phyloP scores from a whole-genome alignment of 2,888 invertebrate species.

The Scaptomyza tumidula region DNA sequence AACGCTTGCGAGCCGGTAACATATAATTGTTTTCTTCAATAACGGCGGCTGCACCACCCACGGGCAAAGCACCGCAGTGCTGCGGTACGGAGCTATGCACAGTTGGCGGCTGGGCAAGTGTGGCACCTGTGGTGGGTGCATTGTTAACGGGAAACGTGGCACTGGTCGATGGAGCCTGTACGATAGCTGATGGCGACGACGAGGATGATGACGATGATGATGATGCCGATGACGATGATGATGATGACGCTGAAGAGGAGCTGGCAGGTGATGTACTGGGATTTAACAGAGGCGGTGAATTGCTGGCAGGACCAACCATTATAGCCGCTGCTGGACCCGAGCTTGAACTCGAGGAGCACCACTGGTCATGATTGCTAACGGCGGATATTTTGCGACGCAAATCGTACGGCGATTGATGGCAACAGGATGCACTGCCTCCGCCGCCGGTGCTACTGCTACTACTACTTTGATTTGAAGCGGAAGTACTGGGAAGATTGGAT shows the following conservation, averaged over 20 bases:
- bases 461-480: constrained; percentile 44
- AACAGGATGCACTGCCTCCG: constrained; percentile 67
- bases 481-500: constrained; percentile 52
- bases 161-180: constrained; percentile 81
- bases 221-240: constrained; percentile 65
- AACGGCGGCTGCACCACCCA: constrained; percentile 79
- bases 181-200: constrained; percentile 71
- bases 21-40: constrained; percentile 86
- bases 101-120: constrained; percentile 81
- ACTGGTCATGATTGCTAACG: constrained; percentile 81
- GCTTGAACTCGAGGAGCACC: constrained; percentile 70
- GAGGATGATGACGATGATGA: constrained; percentile 60
- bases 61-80: constrained; percentile 81
- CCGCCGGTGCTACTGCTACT: constrained; percentile 9
- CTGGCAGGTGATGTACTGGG: constrained; percentile 66
- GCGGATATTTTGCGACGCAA: constrained; percentile 90
- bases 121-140: constrained; percentile 80
- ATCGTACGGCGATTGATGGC: constrained; percentile 95
- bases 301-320: constrained; percentile 72
- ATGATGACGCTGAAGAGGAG: constrained; percentile 63
- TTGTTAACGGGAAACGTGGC: constrained; percentile 82
- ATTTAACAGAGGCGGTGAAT: constrained; percentile 70
- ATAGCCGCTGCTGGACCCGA: constrained; percentile 43
- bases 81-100: constrained; percentile 82
- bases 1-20: constrained; percentile 93